A percentile compares a stretch with the other conserved stretches of the same genome.
These are phyloP conservation scores for Macaca nemestrina DNA, from an alignment of 2,113 vertebrate species.

Conservation along the genomic window DNA sequence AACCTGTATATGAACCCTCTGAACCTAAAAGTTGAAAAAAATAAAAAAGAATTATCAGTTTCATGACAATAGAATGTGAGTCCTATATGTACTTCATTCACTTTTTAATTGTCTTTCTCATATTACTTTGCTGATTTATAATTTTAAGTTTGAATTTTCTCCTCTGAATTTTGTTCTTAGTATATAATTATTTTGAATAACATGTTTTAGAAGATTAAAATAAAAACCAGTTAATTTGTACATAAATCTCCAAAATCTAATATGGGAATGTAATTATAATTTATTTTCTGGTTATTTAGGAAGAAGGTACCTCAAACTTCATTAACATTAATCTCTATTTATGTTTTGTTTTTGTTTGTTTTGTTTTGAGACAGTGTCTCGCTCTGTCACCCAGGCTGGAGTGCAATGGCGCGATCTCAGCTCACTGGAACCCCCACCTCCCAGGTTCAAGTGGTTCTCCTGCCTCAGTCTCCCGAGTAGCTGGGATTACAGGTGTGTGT, in stretches of 20 bases:
- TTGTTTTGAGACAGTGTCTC: too few species aligned
- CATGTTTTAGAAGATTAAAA: background rate
- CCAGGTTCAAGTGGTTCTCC: too few species aligned
- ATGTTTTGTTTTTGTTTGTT: too few species aligned
- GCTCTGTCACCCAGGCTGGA: too few species aligned
- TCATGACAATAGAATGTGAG: background rate
- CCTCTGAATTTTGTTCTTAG: background rate
- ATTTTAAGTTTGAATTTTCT: background rate
- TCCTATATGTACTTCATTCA: background rate
- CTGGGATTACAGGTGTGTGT: too few species aligned
- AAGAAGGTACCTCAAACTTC: background rate
- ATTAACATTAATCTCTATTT: background rate
- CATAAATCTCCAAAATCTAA: background rate
- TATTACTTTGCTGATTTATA: background rate
- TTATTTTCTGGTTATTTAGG: background rate
- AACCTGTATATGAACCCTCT: too few species aligned
- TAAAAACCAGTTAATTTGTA: background rate
- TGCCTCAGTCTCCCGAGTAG: too few species aligned
- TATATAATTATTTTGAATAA: background rate
- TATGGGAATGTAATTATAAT: background rate
- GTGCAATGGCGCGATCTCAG: too few species aligned
- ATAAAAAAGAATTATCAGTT: too few species aligned
- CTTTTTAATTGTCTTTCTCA: background rate
- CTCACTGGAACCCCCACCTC: too few species aligned
- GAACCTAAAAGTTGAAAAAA: too few species aligned